Evolutionary conservation across 2,888 invertebrate species (phyloP), one percentile per base, ranked within the genome.

Genomic region (Philopedon plagiatum): DNA sequence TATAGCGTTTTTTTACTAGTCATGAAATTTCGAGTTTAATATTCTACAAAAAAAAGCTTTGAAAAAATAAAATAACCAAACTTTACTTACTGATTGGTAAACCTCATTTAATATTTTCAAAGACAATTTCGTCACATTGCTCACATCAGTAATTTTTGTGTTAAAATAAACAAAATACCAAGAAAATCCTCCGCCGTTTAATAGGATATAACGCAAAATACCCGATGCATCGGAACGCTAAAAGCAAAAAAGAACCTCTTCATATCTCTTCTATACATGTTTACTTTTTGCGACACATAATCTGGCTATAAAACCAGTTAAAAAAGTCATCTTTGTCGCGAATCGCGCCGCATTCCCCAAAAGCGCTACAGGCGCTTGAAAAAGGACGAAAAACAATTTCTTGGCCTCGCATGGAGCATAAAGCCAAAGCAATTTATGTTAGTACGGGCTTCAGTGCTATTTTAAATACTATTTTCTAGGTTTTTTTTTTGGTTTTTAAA

Each of bases 241-340:
- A 61, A 46, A 44, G 29, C 61, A 61, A 61, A 61, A 61, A 60
- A 60, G 18, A 15, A 3, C 19, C 32, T 29, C 46, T n/a, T 23
- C 58, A 21, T 66, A 58, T 66, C 66, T 54, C 61, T 29, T 18
- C 21, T 41, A 19, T 71, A 34, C 71, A 60, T 65, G 60, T 71
- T 71, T 58, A 58, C 71, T 71, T 71, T 71, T 71, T 71, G 51
- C 60, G 23, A 57, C 34, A 65, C 51, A 71, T 71, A 71, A 71
- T 71, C 71, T 71, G 46, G 49, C 64, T 60, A 71, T 65, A 71
- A 71, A 71, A 71, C 64, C 49, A 58, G 64, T 71, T 71, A 64
- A 65, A 71, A 71, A 71, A 65, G 65, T 60, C 65, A 71, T 71
- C 64, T 71, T 71, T 65, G 63, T 58, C 37, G 64, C 63, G 46